Percentiles rank a stretch among this genome's conserved stretches.
These are phyloP conservation scores for Fistularia commersonii DNA, from an alignment of 2,797 vertebrate genomes.

Conservation along the genomic window DNA sequence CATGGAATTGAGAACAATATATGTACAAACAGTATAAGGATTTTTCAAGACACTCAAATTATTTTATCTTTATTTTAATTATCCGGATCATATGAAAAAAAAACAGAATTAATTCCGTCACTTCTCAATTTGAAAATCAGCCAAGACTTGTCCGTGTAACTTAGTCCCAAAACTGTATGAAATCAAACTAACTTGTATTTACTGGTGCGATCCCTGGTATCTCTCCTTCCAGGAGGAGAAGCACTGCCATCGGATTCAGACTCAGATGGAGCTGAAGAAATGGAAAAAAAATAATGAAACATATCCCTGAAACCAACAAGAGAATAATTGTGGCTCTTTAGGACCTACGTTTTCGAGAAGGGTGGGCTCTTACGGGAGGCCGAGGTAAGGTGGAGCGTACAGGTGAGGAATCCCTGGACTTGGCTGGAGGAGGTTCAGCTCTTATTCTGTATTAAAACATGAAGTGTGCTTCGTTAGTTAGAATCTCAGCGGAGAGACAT, in stretches of 20 bases:
- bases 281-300: not conserved
- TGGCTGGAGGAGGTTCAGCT: constrained; percentile 59
- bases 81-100: no score
- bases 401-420: constrained; percentile 70
- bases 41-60: no score
- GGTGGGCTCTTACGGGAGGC: constrained; percentile 40
- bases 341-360: constrained; percentile 69
- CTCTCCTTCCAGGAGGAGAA: constrained; percentile 57
- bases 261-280: constrained; percentile 64
- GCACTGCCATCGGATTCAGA: constrained; percentile 69
- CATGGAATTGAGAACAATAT: no score
- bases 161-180: not conserved
- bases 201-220: constrained; percentile 41
- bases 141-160: not conserved
- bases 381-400: constrained; percentile 63
- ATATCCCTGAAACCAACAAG: not conserved
- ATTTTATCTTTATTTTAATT: no score
- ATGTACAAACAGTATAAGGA: no score
- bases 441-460: constrained; percentile 53
- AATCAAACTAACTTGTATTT: constrained; percentile 68
- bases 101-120: no score
- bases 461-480: not conserved
- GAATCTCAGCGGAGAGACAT: not conserved
- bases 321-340: not conserved
- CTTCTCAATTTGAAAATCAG: not conserved